Evolutionary conservation across 2,888 invertebrate species (phyloP).

Genomic region (Blastobasis adustella): DNA sequence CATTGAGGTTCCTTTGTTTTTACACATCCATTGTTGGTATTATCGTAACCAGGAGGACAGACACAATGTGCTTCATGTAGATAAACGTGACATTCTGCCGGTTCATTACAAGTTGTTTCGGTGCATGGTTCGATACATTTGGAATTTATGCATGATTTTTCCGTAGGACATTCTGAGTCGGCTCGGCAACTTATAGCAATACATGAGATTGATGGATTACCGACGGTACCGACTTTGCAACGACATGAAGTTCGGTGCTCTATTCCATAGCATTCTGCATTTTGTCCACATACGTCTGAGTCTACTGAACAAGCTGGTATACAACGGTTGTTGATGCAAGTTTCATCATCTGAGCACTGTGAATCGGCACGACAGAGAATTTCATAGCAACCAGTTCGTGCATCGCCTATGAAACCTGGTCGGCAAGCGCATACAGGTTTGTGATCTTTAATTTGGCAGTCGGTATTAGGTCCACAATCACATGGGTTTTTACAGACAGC

Average conservation of each 20-base stretch:
- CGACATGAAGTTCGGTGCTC: conserved; percentile 89
- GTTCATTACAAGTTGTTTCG: conserved; percentile 79
- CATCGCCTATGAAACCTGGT: conserved; percentile 89
- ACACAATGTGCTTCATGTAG: conserved; percentile 86
- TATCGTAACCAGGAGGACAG: conserved; percentile 86
- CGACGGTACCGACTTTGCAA: conserved; percentile 86
- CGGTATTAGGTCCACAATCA: conserved; percentile 88
- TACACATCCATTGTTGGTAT: conserved; percentile 77
- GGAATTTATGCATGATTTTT: conserved; percentile 86
- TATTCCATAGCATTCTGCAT: conserved; percentile 86
- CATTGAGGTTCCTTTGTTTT: conserved; percentile 78
- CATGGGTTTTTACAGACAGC: conserved; percentile 90
- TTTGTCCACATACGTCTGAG: conserved; percentile 81
- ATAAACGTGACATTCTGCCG: conserved; percentile 84
- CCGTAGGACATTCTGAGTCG: conserved; percentile 86
- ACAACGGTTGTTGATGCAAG: conserved; percentile 89
- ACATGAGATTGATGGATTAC: conserved; percentile 87
- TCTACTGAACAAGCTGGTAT: conserved; percentile 85
- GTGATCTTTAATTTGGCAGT: conserved; percentile 88
- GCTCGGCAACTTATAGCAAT: conserved; percentile 86
- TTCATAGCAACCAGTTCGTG: conserved; percentile 85
- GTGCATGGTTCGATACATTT: conserved; percentile 87
- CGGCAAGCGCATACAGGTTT: conserved; percentile 91
- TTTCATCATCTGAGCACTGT: conserved; percentile 87
- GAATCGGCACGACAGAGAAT: conserved; percentile 82